phyloP scores from a whole-genome alignment of 2,797 vertebrate genomes.

The Ctenosaura bakeri region DNA sequence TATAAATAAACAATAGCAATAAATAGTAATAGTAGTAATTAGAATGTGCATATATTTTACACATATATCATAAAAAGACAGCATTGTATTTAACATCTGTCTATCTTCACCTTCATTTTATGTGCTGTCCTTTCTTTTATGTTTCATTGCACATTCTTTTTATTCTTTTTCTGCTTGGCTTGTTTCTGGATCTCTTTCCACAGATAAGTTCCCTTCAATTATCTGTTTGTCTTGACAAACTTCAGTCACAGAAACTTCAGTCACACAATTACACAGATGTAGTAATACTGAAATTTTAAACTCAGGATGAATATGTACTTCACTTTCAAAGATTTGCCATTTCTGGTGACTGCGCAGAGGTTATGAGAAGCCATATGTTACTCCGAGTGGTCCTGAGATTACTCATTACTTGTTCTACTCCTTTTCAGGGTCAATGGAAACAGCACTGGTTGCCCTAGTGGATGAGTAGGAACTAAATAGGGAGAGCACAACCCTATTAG shows the following conservation, averaged over 20 bases:
- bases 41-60: not conserved
- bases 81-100: accelerated
- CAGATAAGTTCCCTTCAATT: not conserved
- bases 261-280: not conserved
- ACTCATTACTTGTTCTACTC: not conserved
- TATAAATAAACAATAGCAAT: not conserved
- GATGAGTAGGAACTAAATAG: no score
- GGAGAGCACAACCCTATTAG: no score
- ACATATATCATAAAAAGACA: accelerated
- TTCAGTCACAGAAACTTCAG: not conserved
- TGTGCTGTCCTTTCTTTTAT: not conserved
- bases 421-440: not conserved
- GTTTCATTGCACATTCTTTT: not conserved
- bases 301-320: not conserved
- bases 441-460: not conserved
- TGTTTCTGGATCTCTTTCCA: not conserved
- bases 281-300: not conserved
- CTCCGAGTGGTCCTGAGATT: not conserved
- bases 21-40: no score
- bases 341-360: not conserved
- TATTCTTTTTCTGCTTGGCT: not conserved
- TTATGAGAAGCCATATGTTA: not conserved
- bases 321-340: not conserved
- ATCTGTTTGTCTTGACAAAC: not conserved
- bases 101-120: not conserved